Percentiles rank a stretch among this genome's conserved stretches.
These are phyloP conservation scores for Carassius gibelio DNA, from an alignment of 2,113 vertebrate genomes.

Conservation along the genomic window DNA sequence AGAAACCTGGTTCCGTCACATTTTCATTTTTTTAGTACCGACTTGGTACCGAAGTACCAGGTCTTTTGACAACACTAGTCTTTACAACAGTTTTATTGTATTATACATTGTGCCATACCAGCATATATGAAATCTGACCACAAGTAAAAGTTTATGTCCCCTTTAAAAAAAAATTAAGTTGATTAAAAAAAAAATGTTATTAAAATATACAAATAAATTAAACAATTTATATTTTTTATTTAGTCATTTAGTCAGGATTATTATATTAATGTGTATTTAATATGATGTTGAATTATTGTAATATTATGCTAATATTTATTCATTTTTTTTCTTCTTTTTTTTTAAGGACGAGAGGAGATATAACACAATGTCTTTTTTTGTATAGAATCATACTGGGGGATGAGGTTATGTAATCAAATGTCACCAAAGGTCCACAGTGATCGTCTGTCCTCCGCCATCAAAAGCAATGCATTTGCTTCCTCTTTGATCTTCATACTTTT, in stretches of 20 bases:
- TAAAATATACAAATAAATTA: neutral
- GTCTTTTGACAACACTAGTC: neutral
- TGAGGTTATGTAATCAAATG: neutral
- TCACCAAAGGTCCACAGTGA: conserved; percentile 4
- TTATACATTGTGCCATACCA: neutral
- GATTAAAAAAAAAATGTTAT: neutral
- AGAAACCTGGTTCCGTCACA: too few relatives aligned
- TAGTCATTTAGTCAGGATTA: neutral
- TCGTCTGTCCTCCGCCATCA: neutral
- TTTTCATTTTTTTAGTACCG: too few relatives aligned
- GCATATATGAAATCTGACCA: neutral
- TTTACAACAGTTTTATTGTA: neutral
- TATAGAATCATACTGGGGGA: neutral
- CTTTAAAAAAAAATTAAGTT: neutral
- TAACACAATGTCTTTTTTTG: neutral
- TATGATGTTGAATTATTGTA: neutral
- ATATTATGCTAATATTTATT: too few relatives aligned
- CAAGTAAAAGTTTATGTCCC: neutral
- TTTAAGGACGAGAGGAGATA: neutral
- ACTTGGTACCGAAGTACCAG: too few relatives aligned
- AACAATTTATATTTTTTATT: neutral
- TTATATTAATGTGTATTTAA: neutral
- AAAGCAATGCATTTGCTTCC: neutral
- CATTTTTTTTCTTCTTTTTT: neutral
- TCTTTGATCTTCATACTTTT: conserved; percentile 37